Conservation (phyloP, 2,888 invertebrate genomes). For the Perdita meconis region DNA sequence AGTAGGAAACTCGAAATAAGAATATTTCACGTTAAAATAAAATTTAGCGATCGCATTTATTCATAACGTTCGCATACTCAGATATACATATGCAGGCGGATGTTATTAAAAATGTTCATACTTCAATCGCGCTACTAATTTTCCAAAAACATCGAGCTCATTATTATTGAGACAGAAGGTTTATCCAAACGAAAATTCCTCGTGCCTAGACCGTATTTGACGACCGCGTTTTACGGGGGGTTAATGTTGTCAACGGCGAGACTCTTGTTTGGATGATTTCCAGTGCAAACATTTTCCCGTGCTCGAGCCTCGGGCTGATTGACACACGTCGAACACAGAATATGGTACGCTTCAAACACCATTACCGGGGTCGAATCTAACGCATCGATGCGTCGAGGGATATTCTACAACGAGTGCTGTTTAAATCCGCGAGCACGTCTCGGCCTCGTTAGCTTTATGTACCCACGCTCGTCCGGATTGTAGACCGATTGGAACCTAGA, state of each 20-base stretch:
- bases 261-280: constrained; percentile 32
- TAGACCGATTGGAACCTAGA: constrained; percentile 64
- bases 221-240: constrained; percentile 15
- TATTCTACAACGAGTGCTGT: constrained; percentile 51
- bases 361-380: constrained; percentile 49
- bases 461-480: constrained; percentile 65
- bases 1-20: too few species aligned
- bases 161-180: too few species aligned
- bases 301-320: constrained; percentile 42
- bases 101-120: too few species aligned
- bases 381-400: constrained; percentile 44
- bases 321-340: constrained; percentile 45
- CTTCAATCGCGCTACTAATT: too few species aligned
- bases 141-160: too few species aligned
- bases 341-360: constrained; percentile 48
- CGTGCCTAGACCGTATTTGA: neutral
- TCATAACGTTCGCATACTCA: too few species aligned
- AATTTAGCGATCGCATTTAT: too few species aligned
- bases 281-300: constrained; percentile 50
- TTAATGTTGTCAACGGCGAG: constrained; percentile 25
- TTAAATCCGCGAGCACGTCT: constrained; percentile 43
- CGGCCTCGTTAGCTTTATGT: constrained; percentile 69
- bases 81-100: too few species aligned
- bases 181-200: neutral
- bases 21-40: too few species aligned